These are phyloP conservation scores for Diacarnus erythraeanus DNA, from an alignment of 37 sponge, comb jelly and placozoan genomes.

Conservation along the genomic window DNA sequence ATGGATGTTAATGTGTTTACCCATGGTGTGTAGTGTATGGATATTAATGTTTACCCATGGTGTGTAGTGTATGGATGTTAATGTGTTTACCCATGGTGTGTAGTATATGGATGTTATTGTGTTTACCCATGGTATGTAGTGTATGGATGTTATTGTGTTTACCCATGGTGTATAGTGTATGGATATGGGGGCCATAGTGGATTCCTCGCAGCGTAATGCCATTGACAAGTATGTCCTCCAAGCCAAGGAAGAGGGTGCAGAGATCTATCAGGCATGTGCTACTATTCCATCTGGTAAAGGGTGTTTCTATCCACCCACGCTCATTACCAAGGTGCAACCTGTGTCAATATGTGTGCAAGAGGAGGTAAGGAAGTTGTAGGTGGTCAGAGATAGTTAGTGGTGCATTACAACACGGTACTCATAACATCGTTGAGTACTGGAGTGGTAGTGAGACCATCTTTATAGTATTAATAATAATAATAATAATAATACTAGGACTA, in stretches of 20 bases:
- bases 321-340: constrained; percentile 93
- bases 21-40: neutral
- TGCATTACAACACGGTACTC: too few species aligned
- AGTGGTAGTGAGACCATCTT: too few species aligned
- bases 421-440: too few species aligned
- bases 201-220: constrained; percentile 68
- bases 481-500: too few species aligned
- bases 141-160: neutral
- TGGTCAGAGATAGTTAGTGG: too few species aligned
- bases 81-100: neutral
- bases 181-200: constrained; percentile 95
- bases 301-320: constrained; percentile 93
- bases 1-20: neutral
- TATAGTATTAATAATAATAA: too few species aligned
- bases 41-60: too few species aligned
- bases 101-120: neutral
- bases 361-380: constrained; percentile 47
- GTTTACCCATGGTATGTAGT: too few species aligned
- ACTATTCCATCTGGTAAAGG: constrained; percentile 76
- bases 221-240: constrained; percentile 84
- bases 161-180: constrained; percentile 47
- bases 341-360: constrained; percentile 94
- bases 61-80: neutral
- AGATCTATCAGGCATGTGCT: constrained; percentile 91
- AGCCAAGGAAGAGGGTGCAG: constrained; percentile 88